Evolutionary conservation across 2,888 invertebrate species (phyloP).

Genomic region (Ochropleura leucogaster): DNA sequence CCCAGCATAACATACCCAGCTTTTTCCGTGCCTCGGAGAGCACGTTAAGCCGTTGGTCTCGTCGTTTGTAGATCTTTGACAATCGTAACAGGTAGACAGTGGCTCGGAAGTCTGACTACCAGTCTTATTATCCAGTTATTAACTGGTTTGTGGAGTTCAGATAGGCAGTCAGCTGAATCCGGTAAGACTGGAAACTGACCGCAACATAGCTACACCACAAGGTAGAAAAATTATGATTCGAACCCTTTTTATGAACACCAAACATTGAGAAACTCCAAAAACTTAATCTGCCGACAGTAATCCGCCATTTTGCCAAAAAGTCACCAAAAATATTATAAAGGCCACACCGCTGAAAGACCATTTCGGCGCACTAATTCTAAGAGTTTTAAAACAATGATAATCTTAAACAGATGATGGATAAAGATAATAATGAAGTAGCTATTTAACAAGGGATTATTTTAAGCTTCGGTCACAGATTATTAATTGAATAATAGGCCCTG

Average conservation of each 20-base stretch:
- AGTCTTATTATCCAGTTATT: no score
- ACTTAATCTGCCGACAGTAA: not conserved
- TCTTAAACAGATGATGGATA: constrained; percentile 25
- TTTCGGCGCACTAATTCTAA: constrained; percentile 18
- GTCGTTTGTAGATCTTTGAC: no score
- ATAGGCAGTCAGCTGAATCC: no score
- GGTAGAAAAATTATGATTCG: not conserved
- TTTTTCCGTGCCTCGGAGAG: no score
- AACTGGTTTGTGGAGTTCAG: no score
- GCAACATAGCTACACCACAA: no score
- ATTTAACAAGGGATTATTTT: constrained; percentile 9
- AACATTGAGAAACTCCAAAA: not conserved
- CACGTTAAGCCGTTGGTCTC: no score
- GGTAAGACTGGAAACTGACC: no score
- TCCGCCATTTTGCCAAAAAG: not conserved
- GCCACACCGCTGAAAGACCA: constrained; percentile 24
- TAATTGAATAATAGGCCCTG: constrained; percentile 44
- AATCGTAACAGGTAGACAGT: no score
- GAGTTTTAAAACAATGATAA: constrained; percentile 41
- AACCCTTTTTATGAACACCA: not conserved
- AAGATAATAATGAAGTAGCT: constrained; percentile 31
- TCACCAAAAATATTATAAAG: constrained; percentile 34
- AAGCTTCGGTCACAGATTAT: constrained; percentile 25
- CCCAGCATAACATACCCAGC: no score
- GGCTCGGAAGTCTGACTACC: no score